phyloP scores from a whole-genome alignment of 1,140 invertebrate genomes.

The Drosophila funebris region DNA sequence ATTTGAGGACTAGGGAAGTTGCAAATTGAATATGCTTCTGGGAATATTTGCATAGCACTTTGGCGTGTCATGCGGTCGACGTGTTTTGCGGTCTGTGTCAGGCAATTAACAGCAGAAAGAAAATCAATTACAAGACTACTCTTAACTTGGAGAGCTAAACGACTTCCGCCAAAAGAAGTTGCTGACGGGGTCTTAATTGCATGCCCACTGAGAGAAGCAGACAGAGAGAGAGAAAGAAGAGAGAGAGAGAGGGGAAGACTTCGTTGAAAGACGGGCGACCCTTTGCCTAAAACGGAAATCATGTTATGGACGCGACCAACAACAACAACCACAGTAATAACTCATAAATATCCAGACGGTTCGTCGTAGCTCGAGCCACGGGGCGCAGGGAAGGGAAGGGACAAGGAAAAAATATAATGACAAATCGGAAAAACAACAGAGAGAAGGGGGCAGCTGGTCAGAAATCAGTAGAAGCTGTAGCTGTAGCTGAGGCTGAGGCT shows the following conservation, averaged over 20 bases:
- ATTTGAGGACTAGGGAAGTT: neutral
- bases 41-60: conserved; percentile 73
- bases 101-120: conserved; percentile 61
- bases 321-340: conserved; percentile 52
- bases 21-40: conserved; percentile 44
- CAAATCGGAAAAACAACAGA: conserved; percentile 75
- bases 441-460: conserved; percentile 35
- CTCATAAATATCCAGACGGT: conserved; percentile 64
- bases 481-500: conserved; percentile 61
- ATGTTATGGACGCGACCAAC: conserved; percentile 66
- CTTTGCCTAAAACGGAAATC: conserved; percentile 77
- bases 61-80: conserved; percentile 57
- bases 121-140: conserved; percentile 76
- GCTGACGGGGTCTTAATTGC: conserved; percentile 65
- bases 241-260: neutral
- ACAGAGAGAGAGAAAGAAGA: conserved; percentile 11
- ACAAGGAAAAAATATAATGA: conserved; percentile 61
- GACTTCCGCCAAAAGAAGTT: conserved; percentile 74
- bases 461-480: conserved; percentile 44
- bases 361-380: no score
- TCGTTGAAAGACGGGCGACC: conserved; percentile 32
- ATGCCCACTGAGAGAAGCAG: conserved; percentile 50
- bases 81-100: conserved; percentile 68
- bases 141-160: conserved; percentile 65
- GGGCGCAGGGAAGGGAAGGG: neutral